Percentiles rank a stretch among this genome's conserved stretches.
phyloP scores from a whole-genome alignment of 2,888 invertebrate species.

The Rhaphigaster nebulosa region DNA sequence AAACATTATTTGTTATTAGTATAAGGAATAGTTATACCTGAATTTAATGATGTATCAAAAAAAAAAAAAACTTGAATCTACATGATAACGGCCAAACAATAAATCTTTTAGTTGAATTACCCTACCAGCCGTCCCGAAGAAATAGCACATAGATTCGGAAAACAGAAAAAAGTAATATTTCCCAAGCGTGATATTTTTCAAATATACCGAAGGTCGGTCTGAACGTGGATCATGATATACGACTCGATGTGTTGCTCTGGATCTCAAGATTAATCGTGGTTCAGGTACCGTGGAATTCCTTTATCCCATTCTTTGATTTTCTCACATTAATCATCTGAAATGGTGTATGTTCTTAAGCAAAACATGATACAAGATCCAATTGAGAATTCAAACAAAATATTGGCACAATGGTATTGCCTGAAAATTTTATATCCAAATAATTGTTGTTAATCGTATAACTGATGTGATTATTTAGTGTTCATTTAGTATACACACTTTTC shows the following conservation, averaged over 20 bases:
- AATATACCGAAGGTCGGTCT: not conserved
- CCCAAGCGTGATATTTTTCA: slow-evolving; percentile 20
- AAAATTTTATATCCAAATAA: no score
- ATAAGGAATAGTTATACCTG: no score
- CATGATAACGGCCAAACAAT: not conserved
- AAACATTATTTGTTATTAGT: no score
- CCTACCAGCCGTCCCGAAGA: not conserved
- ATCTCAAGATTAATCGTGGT: slow-evolving; percentile 3
- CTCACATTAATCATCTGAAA: not conserved
- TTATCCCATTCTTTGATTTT: not conserved
- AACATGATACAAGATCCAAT: not conserved
- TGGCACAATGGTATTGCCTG: no score
- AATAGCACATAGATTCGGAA: slow-evolving; percentile 22
- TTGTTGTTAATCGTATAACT: no score
- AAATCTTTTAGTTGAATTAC: not conserved
- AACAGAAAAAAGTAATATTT: slow-evolving; percentile 11
- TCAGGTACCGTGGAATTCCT: not conserved
- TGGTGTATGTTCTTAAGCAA: not conserved
- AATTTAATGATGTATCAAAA: no score
- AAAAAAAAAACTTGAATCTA: not conserved
- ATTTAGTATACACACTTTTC: no score
- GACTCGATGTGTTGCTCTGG: not conserved
- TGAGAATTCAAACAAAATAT: no score
- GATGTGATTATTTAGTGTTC: no score
- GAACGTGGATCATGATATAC: not conserved